Evolutionary conservation across 1,140 invertebrate species (phyloP), one percentile per base, ranked within the genome.

Genomic region (Pemphigus obesinymphae): DNA sequence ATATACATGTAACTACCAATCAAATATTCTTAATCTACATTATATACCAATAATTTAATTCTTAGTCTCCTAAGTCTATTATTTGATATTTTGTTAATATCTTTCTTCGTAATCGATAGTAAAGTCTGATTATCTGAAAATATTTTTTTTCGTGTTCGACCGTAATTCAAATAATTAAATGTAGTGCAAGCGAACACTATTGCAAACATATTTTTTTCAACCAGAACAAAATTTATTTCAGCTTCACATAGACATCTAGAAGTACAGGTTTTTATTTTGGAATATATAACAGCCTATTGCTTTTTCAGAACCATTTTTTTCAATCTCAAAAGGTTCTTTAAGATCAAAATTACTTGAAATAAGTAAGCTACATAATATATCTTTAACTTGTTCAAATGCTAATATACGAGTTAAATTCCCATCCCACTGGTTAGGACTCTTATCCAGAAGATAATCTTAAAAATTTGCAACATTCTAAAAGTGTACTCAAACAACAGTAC

Each of bases 181-280:
- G 84, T 84, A 20, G 82, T 58, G 83, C 84, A 45, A 87, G 63
- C n/a, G n/a, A n/a, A n/a, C n/a, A n/a, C n/a, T n/a, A n/a, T n/a
- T n/a, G n/a, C n/a, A n/a, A n/a, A n/a, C 4, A 86, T 82, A 82
- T 87, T 85, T 83, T 86, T 87, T 82, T 87, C 86, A n/a, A n/a
- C n/a, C n/a, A n/a, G n/a, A n/a, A n/a, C n/a, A n/a, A n/a, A n/a
- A n/a, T n/a, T n/a, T n/a, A n/a, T 82, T 80, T 87, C 86, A 34
- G 84, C 66, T 48, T 84, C 72, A 15, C 83, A 86, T 23, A 89
- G 83, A 29, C 85, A 82, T 83, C 85, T 84, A 1, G 86, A 86
- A 11, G 85, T 85, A 83, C 83, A 88, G 61, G 82, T 73, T 11
- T n/a, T n/a, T n/a, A n/a, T n/a, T n/a, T n/a, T n/a, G n/a, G n/a